Base-by-base conservation (phyloP, 2,113 vertebrate species). In the Oenanthe melanoleuca region DNA sequence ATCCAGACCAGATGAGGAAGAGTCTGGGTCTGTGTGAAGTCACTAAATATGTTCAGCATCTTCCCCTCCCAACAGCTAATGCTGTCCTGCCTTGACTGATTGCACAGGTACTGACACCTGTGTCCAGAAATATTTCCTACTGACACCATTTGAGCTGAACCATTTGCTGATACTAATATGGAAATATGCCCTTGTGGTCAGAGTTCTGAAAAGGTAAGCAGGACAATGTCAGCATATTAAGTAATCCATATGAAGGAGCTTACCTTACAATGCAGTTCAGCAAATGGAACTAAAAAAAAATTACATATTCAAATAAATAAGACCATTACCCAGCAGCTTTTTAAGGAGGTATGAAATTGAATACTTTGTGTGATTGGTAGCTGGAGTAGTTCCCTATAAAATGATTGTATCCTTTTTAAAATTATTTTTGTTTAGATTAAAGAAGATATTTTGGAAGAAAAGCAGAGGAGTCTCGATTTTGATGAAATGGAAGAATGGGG, bases 401-500 rank as follows among this genome's bases (percentile, higher is more conserved):
- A 63, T 92, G 17, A 91, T 57, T 16, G 2, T 71, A 80, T 69
- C 14, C 4, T 61, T 67, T 69, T 89, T 63, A 10, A 3, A 77
- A 49, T 29, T 66, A 5, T 70, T 96, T 97, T 95, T 87, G 86
- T 96, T 67, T 88, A 98, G 98, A 73, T 86, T 74, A 93, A 65
- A 90, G 97, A 94, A 73, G 80, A 85, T 86, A 49, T 64, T 80
- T 86, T 93, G 81, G 95, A 92, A 85, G 96, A 97, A 95, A 97
- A 97, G 34, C 89, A 97, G 86, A 98, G 97, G 78, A 97, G 94
- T 83, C 80, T 97, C 78, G 95, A 80, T 90, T 96, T 97, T 94
- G 96, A 98, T 95, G 97, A 98, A 85, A 82, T 96, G 61, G 95
- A 96, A 89, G 96, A 98, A 4, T 97, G 97, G 97, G 91, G 52